phyloP scores from a whole-genome alignment of 2,888 invertebrate species.

The Melanargia galathea region DNA sequence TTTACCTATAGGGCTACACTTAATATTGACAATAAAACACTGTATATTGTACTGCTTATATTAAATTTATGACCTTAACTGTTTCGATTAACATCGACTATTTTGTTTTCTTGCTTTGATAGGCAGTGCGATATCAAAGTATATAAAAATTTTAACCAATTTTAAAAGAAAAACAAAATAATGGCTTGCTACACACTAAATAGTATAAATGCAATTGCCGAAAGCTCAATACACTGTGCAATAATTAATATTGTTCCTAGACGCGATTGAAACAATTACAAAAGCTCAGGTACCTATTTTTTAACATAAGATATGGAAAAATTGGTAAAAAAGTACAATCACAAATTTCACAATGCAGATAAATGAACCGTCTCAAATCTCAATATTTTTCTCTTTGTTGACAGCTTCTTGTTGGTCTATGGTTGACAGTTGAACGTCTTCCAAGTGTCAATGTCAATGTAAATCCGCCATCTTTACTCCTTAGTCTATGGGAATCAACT shows the following conservation, averaged over 20 bases:
- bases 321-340: background rate
- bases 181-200: background rate
- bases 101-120: background rate
- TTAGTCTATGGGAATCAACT: background rate
- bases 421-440: too few species aligned
- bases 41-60: background rate
- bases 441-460: background rate
- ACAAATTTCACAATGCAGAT: background rate
- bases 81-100: background rate
- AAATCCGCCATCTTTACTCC: background rate
- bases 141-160: background rate
- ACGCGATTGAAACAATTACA: background rate
- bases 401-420: too few species aligned
- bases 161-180: background rate
- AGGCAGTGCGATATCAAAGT: background rate
- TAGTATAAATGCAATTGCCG: background rate
- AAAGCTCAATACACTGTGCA: slow-evolving; percentile 2
- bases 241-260: background rate
- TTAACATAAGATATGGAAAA: slow-evolving; percentile 10
- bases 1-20: background rate
- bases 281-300: background rate
- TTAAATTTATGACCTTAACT: background rate
- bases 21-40: background rate
- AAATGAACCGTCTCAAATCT: too few species aligned
- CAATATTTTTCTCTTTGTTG: too few species aligned